These are phyloP conservation scores for Nomada ferruginata DNA, from an alignment of 2,888 invertebrate genomes.

Conservation along the genomic window DNA sequence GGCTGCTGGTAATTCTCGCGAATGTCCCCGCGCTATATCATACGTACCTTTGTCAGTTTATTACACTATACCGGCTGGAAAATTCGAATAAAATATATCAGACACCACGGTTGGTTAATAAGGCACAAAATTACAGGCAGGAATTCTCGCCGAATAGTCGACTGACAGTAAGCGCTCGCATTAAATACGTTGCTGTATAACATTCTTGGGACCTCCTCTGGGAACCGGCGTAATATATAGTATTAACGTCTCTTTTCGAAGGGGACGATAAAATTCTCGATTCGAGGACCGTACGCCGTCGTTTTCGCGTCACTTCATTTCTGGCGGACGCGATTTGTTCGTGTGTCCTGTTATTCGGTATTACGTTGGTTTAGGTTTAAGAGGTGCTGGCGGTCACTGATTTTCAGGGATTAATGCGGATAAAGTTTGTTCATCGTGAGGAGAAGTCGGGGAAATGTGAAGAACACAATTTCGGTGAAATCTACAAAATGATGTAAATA, in stretches of 20 bases:
- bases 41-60: constrained; percentile 38
- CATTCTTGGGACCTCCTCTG: constrained; percentile 11
- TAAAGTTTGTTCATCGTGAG: too few relatives aligned
- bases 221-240: constrained; percentile 3
- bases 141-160: constrained; percentile 60
- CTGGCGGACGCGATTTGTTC: not conserved
- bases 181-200: constrained; percentile 57
- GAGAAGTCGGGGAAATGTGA: not conserved
- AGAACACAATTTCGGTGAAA: not conserved
- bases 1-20: constrained; percentile 32
- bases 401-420: too few relatives aligned
- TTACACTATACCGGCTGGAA: constrained; percentile 34
- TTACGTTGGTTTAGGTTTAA: too few relatives aligned
- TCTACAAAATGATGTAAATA: constrained; percentile 14
- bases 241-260: constrained; percentile 37
- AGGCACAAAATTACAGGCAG: constrained; percentile 71
- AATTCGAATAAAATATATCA: constrained; percentile 66
- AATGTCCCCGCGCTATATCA: constrained; percentile 32
- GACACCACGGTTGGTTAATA: constrained; percentile 65
- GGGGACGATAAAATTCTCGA: constrained; percentile 20
- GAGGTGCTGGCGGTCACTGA: too few relatives aligned
- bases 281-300: not conserved
- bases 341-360: too few relatives aligned
- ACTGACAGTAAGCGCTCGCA: constrained; percentile 58
- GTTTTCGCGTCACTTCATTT: not conserved